Evolutionary conservation across 2,113 vertebrate genomes (phyloP).

Genomic region (Marmota flaviventris): DNA sequence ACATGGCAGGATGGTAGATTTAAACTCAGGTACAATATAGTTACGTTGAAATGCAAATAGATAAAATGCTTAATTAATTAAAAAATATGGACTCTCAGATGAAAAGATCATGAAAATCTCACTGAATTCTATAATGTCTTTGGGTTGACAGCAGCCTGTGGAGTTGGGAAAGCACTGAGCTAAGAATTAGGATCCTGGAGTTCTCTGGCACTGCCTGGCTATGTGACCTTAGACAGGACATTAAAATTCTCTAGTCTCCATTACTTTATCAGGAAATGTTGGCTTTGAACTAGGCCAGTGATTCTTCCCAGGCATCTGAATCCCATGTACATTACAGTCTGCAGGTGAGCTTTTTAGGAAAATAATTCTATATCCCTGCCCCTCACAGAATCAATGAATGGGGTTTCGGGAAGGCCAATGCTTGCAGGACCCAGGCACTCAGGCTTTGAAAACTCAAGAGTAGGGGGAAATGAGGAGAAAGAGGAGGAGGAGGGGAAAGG

Average conservation of each 20-base stretch:
- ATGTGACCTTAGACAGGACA: not conserved
- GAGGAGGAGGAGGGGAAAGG: no score
- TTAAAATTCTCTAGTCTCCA: not conserved
- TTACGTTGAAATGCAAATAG: not conserved
- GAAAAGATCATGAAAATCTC: not conserved
- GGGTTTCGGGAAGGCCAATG: not conserved
- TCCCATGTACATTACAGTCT: not conserved
- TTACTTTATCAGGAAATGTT: not conserved
- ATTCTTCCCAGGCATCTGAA: not conserved
- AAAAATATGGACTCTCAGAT: not conserved
- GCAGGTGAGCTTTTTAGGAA: not conserved
- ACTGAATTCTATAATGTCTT: not conserved
- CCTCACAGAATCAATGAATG: not conserved
- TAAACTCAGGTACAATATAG: not conserved
- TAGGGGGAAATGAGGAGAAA: not conserved
- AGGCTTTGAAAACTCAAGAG: not conserved
- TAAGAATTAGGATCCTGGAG: not conserved
- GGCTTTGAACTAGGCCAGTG: not conserved
- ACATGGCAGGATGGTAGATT: not conserved
- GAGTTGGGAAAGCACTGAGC: not conserved
- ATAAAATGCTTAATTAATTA: not conserved
- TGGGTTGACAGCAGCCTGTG: not conserved
- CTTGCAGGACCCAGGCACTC: not conserved
- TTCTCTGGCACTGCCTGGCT: not conserved
- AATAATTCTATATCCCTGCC: not conserved